These are phyloP conservation scores for Murina feae DNA, from an alignment of 2,113 vertebrate species.

Conservation along the genomic window DNA sequence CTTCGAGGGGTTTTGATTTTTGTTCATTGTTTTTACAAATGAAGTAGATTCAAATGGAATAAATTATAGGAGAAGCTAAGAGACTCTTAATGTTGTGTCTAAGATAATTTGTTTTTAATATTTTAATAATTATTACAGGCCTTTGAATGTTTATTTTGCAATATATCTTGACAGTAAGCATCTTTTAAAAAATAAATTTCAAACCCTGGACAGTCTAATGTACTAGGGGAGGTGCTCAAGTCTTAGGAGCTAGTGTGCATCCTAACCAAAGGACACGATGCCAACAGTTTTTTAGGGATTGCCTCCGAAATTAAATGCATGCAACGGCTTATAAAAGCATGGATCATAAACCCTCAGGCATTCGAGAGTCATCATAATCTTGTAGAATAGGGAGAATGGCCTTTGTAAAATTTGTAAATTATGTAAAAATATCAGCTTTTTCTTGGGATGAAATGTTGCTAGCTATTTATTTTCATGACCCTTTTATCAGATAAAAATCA, in stretches of 20 bases:
- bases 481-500: background rate
- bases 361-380: background rate
- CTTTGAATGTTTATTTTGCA: background rate
- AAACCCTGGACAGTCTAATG: background rate
- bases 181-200: slow-evolving; percentile 7
- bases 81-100: background rate
- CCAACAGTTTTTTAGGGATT: background rate
- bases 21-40: slow-evolving; percentile 26
- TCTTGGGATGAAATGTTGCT: background rate
- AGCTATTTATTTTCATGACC: background rate
- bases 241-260: background rate
- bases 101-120: slow-evolving; percentile 4
- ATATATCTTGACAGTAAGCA: background rate
- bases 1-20: slow-evolving; percentile 4
- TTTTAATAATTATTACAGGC: background rate
- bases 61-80: background rate
- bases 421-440: slow-evolving; percentile 24
- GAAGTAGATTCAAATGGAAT: background rate
- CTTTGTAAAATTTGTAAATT: slow-evolving; percentile 11
- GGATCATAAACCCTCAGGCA: background rate
- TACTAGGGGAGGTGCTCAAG: background rate
- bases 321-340: background rate
- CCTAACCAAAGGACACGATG: background rate
- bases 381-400: background rate
- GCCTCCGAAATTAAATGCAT: background rate